Percentiles rank a stretch among this genome's conserved stretches.
Evolutionary conservation across 2,113 vertebrate genomes (phyloP).

Genomic region (Nannospalax galili): DNA sequence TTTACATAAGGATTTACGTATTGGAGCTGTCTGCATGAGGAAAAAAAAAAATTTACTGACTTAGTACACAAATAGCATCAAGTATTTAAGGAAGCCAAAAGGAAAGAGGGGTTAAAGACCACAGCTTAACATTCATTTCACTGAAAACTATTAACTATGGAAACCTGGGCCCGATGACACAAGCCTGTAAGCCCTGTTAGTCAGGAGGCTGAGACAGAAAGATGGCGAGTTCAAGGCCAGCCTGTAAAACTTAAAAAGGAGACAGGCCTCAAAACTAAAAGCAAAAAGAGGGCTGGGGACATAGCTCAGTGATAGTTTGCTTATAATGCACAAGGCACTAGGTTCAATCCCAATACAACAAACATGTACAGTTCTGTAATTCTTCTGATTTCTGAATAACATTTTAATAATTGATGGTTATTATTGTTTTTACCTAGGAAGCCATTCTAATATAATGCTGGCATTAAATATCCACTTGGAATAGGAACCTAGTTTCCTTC

Average conservation of each 20-base stretch:
- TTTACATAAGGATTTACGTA: conserved; percentile 62
- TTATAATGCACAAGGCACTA: background rate
- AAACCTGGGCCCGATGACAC: background rate
- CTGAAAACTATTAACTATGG: background rate
- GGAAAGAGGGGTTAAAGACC: background rate
- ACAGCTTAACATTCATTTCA: background rate
- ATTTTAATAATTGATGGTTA: background rate
- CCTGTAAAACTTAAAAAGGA: background rate
- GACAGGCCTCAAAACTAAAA: background rate
- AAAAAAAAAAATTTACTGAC: background rate
- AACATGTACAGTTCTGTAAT: background rate
- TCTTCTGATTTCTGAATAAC: background rate
- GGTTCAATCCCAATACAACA: background rate
- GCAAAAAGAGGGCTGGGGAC: background rate
- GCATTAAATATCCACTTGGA: background rate
- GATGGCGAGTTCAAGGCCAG: background rate
- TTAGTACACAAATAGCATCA: conserved; percentile 30
- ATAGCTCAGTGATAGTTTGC: background rate
- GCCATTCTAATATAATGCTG: conserved; percentile 17
- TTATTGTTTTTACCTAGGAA: conserved; percentile 20
- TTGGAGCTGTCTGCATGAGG: conserved; percentile 50
- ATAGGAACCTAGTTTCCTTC: background rate
- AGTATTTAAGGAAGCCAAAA: background rate
- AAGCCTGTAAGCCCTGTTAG: background rate
- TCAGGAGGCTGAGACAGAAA: background rate